phyloP scores from a whole-genome alignment of 2,888 invertebrate species.

The Rhagophthalmus giganteus region DNA sequence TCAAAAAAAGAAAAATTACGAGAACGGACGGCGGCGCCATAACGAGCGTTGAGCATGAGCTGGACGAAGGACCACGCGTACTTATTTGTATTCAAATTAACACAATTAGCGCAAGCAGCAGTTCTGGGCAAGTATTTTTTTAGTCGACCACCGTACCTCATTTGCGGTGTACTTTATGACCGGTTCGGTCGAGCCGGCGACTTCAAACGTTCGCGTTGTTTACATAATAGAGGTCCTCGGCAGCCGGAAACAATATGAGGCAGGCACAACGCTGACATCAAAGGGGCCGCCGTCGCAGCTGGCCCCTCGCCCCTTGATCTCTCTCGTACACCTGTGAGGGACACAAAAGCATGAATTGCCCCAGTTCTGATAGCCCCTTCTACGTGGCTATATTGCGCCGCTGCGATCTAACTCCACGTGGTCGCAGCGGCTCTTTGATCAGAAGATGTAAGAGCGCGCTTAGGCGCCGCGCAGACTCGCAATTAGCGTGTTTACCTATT shows the following conservation, averaged over 20 bases:
- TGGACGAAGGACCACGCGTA: slow-evolving; percentile 37
- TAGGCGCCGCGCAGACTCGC: slow-evolving; percentile 44
- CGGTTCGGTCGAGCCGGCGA: slow-evolving; percentile 57
- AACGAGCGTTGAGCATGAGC: slow-evolving; percentile 23
- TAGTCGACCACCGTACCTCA: slow-evolving; percentile 39
- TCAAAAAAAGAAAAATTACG: slow-evolving; percentile 23
- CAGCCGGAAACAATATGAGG: slow-evolving; percentile 59
- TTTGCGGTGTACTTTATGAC: slow-evolving; percentile 56
- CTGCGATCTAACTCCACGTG: slow-evolving; percentile 44
- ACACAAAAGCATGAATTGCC: slow-evolving; percentile 44
- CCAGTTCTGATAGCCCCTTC: slow-evolving; percentile 44
- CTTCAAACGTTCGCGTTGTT: slow-evolving; percentile 68
- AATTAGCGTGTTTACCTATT: slow-evolving; percentile 44
- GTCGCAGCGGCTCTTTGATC: slow-evolving; percentile 46
- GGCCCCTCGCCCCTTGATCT: slow-evolving; percentile 33
- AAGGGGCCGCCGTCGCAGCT: slow-evolving; percentile 48
- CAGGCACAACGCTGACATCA: slow-evolving; percentile 54
- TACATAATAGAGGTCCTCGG: slow-evolving; percentile 71
- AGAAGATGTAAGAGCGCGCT: slow-evolving; percentile 36
- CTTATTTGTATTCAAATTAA: slow-evolving; percentile 45
- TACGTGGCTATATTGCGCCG: slow-evolving; percentile 31
- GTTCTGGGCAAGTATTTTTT: slow-evolving; percentile 24
- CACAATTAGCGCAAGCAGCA: slow-evolving; percentile 40
- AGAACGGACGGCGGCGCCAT: slow-evolving; percentile 21
- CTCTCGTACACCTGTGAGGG: slow-evolving; percentile 37